Evolutionary conservation across 2,797 vertebrate genomes (phyloP).

Genomic region (Pygocentrus nattereri): DNA sequence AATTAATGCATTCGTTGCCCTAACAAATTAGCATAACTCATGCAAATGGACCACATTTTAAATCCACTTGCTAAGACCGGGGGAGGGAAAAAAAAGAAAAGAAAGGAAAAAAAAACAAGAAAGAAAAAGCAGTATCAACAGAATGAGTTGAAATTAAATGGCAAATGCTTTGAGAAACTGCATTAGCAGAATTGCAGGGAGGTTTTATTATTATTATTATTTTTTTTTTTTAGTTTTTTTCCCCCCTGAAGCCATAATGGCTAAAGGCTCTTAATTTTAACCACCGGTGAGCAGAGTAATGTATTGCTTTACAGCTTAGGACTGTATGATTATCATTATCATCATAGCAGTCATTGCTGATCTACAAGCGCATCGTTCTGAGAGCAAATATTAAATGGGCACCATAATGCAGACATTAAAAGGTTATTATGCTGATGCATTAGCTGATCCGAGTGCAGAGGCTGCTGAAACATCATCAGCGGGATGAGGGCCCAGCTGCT

Average conservation of each 20-base stretch:
- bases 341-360: slow-evolving; percentile 77
- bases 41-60: slow-evolving; percentile 98
- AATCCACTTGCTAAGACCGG: slow-evolving; percentile 72
- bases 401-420: slow-evolving; percentile 79
- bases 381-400: slow-evolving; percentile 73
- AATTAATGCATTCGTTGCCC: slow-evolving; percentile 99
- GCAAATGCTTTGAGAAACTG: slow-evolving; percentile 76
- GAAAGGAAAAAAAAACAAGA: slow-evolving; percentile 68
- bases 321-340: slow-evolving; percentile 77
- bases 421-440: slow-evolving; percentile 80
- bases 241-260: slow-evolving; percentile 76
- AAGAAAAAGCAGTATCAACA: slow-evolving; percentile 72
- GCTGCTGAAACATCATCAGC: slow-evolving; percentile 66
- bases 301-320: slow-evolving; percentile 71
- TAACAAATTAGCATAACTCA: slow-evolving; percentile 99
- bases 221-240: slow-evolving; percentile 6
- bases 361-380: slow-evolving; percentile 74
- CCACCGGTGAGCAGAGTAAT: slow-evolving; percentile 74
- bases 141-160: slow-evolving; percentile 79
- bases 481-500: slow-evolving; percentile 67
- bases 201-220: slow-evolving; percentile 13
- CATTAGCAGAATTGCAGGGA: slow-evolving; percentile 77
- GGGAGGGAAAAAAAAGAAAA: slow-evolving; percentile 26
- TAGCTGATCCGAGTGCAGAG: slow-evolving; percentile 72
- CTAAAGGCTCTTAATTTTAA: slow-evolving; percentile 83